phyloP scores from a whole-genome alignment of 2,797 vertebrate species.

The Melanotaenia trifasciata region DNA sequence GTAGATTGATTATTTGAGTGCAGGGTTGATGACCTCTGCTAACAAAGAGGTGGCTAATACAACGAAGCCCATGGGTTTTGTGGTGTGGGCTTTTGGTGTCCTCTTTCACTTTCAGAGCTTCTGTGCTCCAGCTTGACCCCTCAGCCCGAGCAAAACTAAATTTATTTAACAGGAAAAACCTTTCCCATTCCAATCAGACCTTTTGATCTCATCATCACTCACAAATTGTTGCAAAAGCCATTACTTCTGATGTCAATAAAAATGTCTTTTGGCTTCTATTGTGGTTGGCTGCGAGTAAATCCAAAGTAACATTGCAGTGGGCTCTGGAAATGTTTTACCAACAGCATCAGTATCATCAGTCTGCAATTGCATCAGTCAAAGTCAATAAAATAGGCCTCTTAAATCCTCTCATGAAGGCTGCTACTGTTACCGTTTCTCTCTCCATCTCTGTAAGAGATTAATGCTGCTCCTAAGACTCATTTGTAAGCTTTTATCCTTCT shows the following conservation, averaged over 20 bases:
- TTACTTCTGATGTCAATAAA: conserved; percentile 39
- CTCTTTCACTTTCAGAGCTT: conserved; percentile 21
- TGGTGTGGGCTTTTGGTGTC: conserved; percentile 21
- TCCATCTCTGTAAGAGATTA: conserved; percentile 58
- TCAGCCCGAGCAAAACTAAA: conserved; percentile 3
- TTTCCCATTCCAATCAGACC: conserved; percentile 22
- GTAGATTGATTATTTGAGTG: conserved; percentile 68
- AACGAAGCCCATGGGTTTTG: conserved; percentile 21
- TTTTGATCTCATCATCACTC: conserved; percentile 44
- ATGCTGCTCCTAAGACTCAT: conserved; percentile 58
- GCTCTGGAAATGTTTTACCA: conserved; percentile 56
- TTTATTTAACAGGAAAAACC: conserved; percentile 23
- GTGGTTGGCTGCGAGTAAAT: conserved; percentile 43
- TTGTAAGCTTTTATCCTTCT: conserved; percentile 59
- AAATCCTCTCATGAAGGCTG: conserved; percentile 64
- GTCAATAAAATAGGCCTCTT: conserved; percentile 69
- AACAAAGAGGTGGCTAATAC: conserved; percentile 45
- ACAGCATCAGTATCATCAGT: conserved; percentile 54
- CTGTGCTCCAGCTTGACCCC: conserved; percentile 3
- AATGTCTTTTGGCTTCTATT: conserved; percentile 29
- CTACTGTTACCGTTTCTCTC: conserved; percentile 54
- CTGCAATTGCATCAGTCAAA: conserved; percentile 48
- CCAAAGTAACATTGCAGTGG: conserved; percentile 23
- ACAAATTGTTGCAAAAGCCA: conserved; percentile 47
- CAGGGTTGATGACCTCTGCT: conserved; percentile 51